phyloP scores from a whole-genome alignment of 2,888 invertebrate genomes.

The Ceraclea dissimilis region DNA sequence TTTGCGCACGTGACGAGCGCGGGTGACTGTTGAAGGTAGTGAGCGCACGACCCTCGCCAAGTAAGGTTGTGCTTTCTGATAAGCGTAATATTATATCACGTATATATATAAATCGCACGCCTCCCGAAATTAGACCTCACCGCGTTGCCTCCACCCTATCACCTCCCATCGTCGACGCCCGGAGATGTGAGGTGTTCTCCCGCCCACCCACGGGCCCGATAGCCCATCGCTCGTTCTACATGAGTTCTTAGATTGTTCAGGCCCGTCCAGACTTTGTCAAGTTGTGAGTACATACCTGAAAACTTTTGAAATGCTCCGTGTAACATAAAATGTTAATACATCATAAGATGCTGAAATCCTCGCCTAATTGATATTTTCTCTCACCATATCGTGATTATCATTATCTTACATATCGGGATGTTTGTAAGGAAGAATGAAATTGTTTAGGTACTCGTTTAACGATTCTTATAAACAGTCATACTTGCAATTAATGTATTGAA shows the following conservation, averaged over 20 bases:
- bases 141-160: conserved; percentile 10
- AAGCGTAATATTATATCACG: conserved; percentile 4
- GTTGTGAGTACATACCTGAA: conserved; percentile 8
- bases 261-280: conserved; percentile 2
- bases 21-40: conserved; percentile 20
- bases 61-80: conserved; percentile 22
- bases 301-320: not conserved
- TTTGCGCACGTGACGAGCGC: conserved; percentile 18
- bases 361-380: no score
- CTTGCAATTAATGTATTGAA: no score
- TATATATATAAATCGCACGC: conserved; percentile 10
- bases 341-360: no score
- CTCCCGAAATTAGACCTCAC: conserved; percentile 8
- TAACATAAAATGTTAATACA: not conserved
- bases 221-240: conserved; percentile 6
- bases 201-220: conserved; percentile 3
- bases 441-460: no score
- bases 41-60: conserved; percentile 25
- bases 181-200: conserved; percentile 7
- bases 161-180: conserved; percentile 6
- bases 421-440: not conserved
- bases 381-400: no score
- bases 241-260: conserved; percentile 10
- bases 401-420: no score
- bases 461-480: no score